Conservation (phyloP, 2,797 vertebrate species). For the Propithecus perrieri region DNA sequence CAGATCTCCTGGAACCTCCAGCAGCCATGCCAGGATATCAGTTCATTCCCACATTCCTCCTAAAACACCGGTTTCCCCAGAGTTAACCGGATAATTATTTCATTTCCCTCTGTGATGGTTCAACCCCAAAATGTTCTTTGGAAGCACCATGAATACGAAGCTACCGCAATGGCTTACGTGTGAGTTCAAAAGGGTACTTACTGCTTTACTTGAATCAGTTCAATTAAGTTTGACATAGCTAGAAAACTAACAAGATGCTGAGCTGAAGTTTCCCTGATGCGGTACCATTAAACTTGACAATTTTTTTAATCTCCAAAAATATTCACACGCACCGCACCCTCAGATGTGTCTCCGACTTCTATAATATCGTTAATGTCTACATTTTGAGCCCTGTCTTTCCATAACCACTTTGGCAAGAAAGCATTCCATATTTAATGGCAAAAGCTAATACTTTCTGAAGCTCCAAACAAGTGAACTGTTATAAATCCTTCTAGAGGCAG, state of each 20-base stretch:
- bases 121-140: conserved; percentile 5
- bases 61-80: conserved; percentile 1
- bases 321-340: neutral
- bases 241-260: conserved; percentile 8
- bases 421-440: neutral
- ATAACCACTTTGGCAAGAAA: neutral
- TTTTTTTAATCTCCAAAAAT: neutral
- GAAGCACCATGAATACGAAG: neutral
- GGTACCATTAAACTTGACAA: neutral
- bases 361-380: neutral
- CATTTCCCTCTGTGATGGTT: conserved; percentile 33
- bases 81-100: conserved; percentile 25
- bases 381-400: neutral
- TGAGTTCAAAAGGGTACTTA: neutral
- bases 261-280: conserved; percentile 10
- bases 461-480: neutral
- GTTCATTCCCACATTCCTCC: neutral
- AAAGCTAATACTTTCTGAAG: neutral
- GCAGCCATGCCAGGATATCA: neutral
- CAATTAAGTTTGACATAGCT: neutral
- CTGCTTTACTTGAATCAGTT: neutral
- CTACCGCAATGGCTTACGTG: neutral
- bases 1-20: neutral
- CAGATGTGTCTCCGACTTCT: neutral
- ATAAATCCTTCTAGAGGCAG: conserved; percentile 10